These are phyloP conservation scores for Spinus olivaceus DNA, from an alignment of 2,797 vertebrate genomes.

Conservation along the genomic window DNA sequence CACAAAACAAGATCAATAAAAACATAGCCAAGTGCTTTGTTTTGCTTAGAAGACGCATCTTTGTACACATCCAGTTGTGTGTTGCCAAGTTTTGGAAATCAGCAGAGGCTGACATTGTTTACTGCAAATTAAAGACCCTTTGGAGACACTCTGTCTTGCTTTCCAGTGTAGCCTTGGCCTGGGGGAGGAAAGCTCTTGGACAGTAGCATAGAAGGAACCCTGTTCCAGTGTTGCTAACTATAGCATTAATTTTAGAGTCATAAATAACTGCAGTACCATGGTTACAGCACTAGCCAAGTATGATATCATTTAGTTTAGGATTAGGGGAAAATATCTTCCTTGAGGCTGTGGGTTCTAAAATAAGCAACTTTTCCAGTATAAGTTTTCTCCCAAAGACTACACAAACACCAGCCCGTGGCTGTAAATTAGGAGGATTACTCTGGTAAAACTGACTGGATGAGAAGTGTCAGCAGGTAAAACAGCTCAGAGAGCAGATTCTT, in stretches of 20 bases:
- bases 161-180: not conserved
- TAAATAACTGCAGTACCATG: constrained; percentile 61
- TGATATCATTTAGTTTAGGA: constrained; percentile 67
- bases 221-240: constrained; percentile 62
- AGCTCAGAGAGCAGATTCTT: not conserved
- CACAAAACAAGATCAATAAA: not conserved
- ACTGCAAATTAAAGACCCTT: constrained; percentile 44
- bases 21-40: constrained; percentile 13
- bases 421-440: constrained; percentile 8
- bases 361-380: constrained; percentile 51
- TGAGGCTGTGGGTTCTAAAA: constrained; percentile 59
- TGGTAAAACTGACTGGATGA: not conserved
- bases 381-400: constrained; percentile 50
- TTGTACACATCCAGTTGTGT: not conserved
- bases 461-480: constrained; percentile 3
- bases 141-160: constrained; percentile 34
- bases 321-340: constrained; percentile 61
- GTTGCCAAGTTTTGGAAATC: constrained; percentile 16
- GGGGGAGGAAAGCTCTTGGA: constrained; percentile 34
- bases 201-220: constrained; percentile 58
- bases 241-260: constrained; percentile 58
- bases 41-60: not conserved
- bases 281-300: constrained; percentile 60
- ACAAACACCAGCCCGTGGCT: constrained; percentile 6
- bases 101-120: constrained; percentile 27